Conservation (phyloP, 2,797 vertebrate species). For the Alauda arvensis region DNA sequence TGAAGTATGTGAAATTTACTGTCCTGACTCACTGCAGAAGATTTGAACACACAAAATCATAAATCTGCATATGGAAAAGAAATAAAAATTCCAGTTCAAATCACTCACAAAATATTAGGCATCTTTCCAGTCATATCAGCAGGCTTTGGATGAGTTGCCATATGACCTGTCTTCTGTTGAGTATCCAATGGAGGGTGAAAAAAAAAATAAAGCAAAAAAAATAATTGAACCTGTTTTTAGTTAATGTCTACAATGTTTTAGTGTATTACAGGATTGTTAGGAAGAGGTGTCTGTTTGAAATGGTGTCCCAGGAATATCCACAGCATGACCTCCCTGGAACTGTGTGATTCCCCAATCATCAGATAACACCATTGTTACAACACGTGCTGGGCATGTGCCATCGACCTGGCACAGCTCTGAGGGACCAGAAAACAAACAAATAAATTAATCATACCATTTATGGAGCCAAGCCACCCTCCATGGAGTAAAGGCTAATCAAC, state of each 20-base stretch:
- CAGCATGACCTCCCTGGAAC: background rate
- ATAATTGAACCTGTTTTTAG: background rate
- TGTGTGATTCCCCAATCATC: background rate
- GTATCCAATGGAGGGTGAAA: background rate
- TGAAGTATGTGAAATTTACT: background rate
- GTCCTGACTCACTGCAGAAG: background rate
- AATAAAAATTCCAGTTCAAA: background rate
- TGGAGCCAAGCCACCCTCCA: background rate
- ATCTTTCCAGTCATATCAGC: background rate
- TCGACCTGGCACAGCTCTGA: conserved; percentile 2
- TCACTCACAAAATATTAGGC: background rate
- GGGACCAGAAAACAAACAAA: conserved; percentile 32
- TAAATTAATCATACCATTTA: background rate
- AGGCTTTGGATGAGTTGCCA: background rate
- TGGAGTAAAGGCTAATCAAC: conserved; percentile 18
- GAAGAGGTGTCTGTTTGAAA: background rate
- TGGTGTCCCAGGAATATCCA: background rate
- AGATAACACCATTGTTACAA: background rate
- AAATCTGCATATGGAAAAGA: background rate
- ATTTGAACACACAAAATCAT: background rate
- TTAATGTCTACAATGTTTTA: background rate
- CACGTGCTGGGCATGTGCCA: background rate
- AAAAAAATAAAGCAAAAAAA: background rate
- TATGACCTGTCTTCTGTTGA: background rate
- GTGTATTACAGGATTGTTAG: background rate